Conservation (phyloP, 2,888 invertebrate genomes). For the Liposcelis brunnea region DNA sequence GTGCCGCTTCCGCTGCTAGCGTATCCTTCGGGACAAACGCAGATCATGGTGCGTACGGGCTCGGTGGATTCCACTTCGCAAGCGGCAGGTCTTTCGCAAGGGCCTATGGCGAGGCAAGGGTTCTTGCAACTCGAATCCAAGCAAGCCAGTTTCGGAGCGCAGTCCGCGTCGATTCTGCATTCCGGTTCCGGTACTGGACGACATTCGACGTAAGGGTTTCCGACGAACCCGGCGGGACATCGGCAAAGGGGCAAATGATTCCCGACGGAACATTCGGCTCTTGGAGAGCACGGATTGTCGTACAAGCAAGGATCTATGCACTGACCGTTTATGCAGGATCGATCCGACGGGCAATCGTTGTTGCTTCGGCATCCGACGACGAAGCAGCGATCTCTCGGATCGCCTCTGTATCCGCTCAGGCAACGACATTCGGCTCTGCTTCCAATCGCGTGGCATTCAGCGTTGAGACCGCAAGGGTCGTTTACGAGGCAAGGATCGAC, state of each 20-base stretch:
- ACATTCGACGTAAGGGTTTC: constrained; percentile 71
- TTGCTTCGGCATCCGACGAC: constrained; percentile 72
- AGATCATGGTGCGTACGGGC: constrained; percentile 77
- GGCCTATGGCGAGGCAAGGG: constrained; percentile 59
- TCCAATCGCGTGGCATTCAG: constrained; percentile 59
- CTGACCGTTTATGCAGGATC: constrained; percentile 69
- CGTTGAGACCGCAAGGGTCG: constrained; percentile 63
- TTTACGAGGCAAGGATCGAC: constrained; percentile 68
- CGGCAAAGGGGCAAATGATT: constrained; percentile 74
- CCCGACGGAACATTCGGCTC: constrained; percentile 62
- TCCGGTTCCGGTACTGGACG: constrained; percentile 51
- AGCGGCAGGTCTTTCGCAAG: constrained; percentile 61
- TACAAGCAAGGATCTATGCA: constrained; percentile 72
- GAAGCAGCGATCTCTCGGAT: constrained; percentile 54
- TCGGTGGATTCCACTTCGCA: constrained; percentile 66
- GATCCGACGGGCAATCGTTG: constrained; percentile 71
- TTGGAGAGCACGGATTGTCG: constrained; percentile 55
- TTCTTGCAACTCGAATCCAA: constrained; percentile 66
- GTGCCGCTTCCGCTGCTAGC: constrained; percentile 67
- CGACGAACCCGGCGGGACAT: constrained; percentile 55
- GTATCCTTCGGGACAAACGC: constrained; percentile 77
- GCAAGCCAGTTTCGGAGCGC: constrained; percentile 62
- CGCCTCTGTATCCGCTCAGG: constrained; percentile 60
- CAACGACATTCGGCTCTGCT: constrained; percentile 66
- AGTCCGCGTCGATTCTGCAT: constrained; percentile 68